These are phyloP conservation scores for Scaptomyza montana DNA, from an alignment of 1,140 invertebrate genomes.

Conservation along the genomic window DNA sequence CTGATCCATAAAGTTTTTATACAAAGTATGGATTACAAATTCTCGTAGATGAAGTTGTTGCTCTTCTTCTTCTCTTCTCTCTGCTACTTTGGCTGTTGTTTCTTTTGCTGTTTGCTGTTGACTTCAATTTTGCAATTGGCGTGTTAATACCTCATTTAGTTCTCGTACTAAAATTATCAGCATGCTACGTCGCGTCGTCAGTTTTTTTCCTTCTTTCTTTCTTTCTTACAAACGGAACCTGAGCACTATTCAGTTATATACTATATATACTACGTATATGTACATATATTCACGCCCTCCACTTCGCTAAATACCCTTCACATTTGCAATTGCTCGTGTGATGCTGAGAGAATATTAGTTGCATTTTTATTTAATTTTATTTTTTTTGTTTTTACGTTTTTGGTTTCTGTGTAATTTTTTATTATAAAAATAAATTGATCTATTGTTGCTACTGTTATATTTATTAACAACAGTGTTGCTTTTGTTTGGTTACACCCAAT, in stretches of 20 bases:
- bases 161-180: slow-evolving; percentile 75
- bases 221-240: slow-evolving; percentile 21
- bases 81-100: not conserved
- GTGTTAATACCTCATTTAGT: slow-evolving; percentile 82
- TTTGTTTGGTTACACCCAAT: slow-evolving; percentile 78
- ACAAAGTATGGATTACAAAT: not conserved
- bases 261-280: not conserved
- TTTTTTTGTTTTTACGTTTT: slow-evolving; percentile 39
- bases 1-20: not conserved
- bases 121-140: slow-evolving; percentile 74
- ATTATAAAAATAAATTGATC: slow-evolving; percentile 81
- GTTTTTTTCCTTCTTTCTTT: not conserved
- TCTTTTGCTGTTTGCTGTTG: slow-evolving; percentile 23
- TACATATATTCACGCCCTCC: not conserved
- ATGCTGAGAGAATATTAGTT: slow-evolving; percentile 68
- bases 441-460: slow-evolving; percentile 78
- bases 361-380: slow-evolving; percentile 47
- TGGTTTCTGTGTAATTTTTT: slow-evolving; percentile 69
- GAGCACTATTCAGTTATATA: not conserved
- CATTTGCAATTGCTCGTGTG: slow-evolving; percentile 22
- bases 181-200: slow-evolving; percentile 46
- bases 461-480: slow-evolving; percentile 69
- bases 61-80: not conserved
- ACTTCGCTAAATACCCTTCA: not conserved
- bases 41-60: not conserved